phyloP scores from a whole-genome alignment of 2,113 vertebrate genomes.

The Setophaga coronata region DNA sequence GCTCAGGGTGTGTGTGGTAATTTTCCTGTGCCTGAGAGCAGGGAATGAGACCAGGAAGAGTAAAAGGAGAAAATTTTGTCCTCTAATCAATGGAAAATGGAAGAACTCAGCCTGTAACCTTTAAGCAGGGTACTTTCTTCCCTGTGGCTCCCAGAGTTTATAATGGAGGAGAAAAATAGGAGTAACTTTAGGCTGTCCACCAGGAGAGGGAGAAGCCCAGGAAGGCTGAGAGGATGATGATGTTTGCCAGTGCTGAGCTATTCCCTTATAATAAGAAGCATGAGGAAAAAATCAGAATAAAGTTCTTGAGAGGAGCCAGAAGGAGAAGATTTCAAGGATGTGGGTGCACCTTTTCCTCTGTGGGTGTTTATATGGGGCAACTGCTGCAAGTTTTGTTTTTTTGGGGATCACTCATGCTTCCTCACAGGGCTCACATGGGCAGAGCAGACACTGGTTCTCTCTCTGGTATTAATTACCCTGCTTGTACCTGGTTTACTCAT shows the following conservation, averaged over 20 bases:
- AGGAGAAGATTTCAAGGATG: not conserved
- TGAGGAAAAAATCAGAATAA: not conserved
- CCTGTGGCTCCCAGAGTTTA: not conserved
- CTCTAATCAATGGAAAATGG: not conserved
- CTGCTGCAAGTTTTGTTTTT: not conserved
- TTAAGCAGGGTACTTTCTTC: not conserved
- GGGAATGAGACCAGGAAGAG: not conserved
- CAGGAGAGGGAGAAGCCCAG: not conserved
- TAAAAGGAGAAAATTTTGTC: not conserved
- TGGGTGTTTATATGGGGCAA: fast-evolving
- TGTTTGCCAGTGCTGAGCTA: not conserved
- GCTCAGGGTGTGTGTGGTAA: not conserved
- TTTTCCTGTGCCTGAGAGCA: not conserved
- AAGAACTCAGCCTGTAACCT: not conserved
- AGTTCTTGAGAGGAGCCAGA: fast-evolving
- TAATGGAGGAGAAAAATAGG: not conserved
- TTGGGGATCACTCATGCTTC: fast-evolving
- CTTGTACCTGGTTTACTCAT: not conserved
- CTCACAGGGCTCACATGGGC: fast-evolving
- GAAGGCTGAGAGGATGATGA: not conserved
- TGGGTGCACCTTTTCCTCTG: not conserved
- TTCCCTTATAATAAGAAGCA: not conserved
- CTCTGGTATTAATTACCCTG: not conserved
- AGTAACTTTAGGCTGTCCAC: not conserved
- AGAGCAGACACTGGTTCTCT: not conserved